phyloP scores from a whole-genome alignment of 2,797 vertebrate genomes.

The Xiphorhynchus erythropygius region DNA sequence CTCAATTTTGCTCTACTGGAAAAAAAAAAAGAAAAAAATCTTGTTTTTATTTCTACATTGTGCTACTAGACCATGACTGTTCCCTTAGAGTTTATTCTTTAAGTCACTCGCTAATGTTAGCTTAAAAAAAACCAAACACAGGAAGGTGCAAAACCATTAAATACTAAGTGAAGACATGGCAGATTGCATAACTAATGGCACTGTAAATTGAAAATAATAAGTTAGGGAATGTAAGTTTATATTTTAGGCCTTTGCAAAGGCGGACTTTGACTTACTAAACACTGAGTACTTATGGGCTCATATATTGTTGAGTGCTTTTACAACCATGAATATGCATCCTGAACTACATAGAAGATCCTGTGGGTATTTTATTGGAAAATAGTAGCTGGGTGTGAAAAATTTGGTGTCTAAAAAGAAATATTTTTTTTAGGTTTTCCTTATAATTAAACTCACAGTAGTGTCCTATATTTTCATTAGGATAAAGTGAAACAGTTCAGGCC shows the following conservation, averaged over 20 bases:
- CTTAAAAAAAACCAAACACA: neutral
- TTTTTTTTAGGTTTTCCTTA: neutral
- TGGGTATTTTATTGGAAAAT: neutral
- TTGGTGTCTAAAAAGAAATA: neutral
- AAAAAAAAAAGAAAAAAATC: neutral
- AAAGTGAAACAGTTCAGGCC: neutral
- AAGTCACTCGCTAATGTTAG: neutral
- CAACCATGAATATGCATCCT: neutral
- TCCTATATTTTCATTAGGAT: neutral
- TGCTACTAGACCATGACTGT: neutral
- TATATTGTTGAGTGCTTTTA: neutral
- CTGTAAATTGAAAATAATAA: slow-evolving; percentile 51
- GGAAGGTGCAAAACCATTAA: slow-evolving; percentile 48
- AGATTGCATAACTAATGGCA: slow-evolving; percentile 62
- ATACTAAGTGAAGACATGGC: slow-evolving; percentile 32
- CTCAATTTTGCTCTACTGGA: neutral
- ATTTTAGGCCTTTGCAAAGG: slow-evolving; percentile 13
- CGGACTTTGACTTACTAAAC: neutral
- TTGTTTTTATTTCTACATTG: neutral
- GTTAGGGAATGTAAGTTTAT: slow-evolving; percentile 6
- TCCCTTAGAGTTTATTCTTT: slow-evolving; percentile 11
- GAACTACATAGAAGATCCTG: neutral
- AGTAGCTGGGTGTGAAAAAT: neutral
- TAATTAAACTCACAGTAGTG: neutral
- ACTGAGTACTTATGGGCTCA: slow-evolving; percentile 7